Conservation (phyloP, 2,888 invertebrate genomes). For the Drosophila anomalata region DNA sequence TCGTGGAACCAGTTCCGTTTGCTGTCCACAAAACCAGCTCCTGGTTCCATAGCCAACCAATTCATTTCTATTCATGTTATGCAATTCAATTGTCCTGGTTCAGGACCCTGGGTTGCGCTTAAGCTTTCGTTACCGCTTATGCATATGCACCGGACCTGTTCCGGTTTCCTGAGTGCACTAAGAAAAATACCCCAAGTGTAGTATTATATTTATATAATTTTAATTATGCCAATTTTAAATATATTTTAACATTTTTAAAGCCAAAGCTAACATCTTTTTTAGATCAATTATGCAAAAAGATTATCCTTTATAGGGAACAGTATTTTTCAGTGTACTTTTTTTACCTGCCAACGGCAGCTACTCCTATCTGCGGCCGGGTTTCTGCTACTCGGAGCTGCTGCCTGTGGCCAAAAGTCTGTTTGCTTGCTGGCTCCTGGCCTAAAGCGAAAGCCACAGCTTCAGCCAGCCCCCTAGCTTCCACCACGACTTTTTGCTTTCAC, state of each 20-base stretch:
- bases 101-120: conserved; percentile 22
- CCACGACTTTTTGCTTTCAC: neutral
- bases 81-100: conserved; percentile 78
- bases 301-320: neutral
- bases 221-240: neutral
- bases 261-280: neutral
- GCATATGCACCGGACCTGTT: conserved; percentile 59
- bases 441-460: conserved; percentile 28
- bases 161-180: neutral
- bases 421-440: conserved; percentile 33
- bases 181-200: neutral
- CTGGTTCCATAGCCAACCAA: conserved; percentile 56
- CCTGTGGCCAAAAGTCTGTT: conserved; percentile 42
- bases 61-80: conserved; percentile 82
- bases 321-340: conserved; percentile 13
- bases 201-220: neutral
- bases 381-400: conserved; percentile 16
- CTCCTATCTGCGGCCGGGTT: conserved; percentile 21
- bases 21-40: conserved; percentile 24
- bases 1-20: conserved; percentile 27
- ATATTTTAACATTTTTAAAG: neutral
- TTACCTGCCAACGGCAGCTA: conserved; percentile 29
- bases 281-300: neutral
- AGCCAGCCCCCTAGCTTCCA: conserved; percentile 6
- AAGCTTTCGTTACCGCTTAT: conserved; percentile 42